These are phyloP conservation scores for Hylaeus anthracinus DNA, from an alignment of 1,140 invertebrate genomes.

Conservation along the genomic window DNA sequence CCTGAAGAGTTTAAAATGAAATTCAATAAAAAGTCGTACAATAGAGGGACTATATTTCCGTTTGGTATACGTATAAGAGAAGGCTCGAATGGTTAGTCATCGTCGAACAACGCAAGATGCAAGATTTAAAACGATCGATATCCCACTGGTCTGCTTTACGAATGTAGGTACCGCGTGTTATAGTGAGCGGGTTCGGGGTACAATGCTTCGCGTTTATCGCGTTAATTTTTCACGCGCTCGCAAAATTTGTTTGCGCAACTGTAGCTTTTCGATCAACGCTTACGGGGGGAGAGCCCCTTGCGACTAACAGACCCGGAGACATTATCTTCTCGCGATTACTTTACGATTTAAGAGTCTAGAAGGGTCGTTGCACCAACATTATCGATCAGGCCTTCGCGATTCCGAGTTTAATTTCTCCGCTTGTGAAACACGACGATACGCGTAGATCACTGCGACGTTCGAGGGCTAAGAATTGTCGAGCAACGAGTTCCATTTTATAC, in stretches of 20 bases:
- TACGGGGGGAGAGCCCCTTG: too few relatives aligned
- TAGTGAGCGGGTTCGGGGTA: neutral
- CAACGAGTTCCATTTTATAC: too few relatives aligned
- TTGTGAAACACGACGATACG: neutral
- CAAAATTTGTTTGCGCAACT: neutral
- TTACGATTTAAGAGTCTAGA: slow-evolving; percentile 1
- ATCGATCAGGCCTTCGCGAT: slow-evolving; percentile 35
- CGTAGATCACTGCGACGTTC: neutral
- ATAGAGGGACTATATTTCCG: too few relatives aligned
- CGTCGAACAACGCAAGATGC: slow-evolving; percentile 45
- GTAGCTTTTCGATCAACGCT: neutral
- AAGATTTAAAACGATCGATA: slow-evolving; percentile 62
- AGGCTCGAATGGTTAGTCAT: neutral
- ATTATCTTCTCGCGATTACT: neutral
- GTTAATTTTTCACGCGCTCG: neutral
- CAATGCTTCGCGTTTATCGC: neutral
- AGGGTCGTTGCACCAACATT: slow-evolving; percentile 42
- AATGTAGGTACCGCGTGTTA: neutral
- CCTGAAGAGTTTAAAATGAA: too few relatives aligned
- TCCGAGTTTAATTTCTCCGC: slow-evolving; percentile 19
- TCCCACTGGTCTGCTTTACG: slow-evolving; percentile 11
- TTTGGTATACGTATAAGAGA: too few relatives aligned
- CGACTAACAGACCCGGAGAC: too few relatives aligned
- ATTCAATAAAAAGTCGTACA: too few relatives aligned
- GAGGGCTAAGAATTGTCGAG: neutral